These are phyloP conservation scores for Sarcophaga subvicina DNA, from an alignment of 2,888 invertebrate species.

Conservation along the genomic window DNA sequence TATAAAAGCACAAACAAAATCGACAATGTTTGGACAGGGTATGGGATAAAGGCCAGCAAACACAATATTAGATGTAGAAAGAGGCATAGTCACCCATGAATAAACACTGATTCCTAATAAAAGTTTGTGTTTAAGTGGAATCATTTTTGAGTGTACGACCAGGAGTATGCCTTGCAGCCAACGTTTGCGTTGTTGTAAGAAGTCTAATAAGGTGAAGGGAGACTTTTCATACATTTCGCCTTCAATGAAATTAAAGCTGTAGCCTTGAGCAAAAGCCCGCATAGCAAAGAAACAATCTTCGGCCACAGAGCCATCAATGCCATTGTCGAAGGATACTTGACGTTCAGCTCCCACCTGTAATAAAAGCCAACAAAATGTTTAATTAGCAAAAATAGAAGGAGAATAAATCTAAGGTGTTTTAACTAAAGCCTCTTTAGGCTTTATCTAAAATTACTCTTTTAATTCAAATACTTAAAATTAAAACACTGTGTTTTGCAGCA, in stretches of 20 bases:
- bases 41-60: conserved; percentile 93
- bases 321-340: conserved; percentile 97
- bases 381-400: background rate
- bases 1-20: conserved; percentile 94
- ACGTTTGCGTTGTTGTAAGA: conserved; percentile 96
- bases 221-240: conserved; percentile 99
- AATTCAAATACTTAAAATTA: too few species aligned
- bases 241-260: conserved; percentile 96
- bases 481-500: too few species aligned
- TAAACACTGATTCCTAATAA: conserved; percentile 94
- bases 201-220: conserved; percentile 96
- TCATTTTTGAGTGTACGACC: conserved; percentile 93
- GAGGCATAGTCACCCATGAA: conserved; percentile 97
- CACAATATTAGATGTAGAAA: conserved; percentile 94
- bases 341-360: conserved; percentile 94
- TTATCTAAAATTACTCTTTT: too few species aligned
- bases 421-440: too few species aligned
- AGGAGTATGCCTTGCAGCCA: conserved; percentile 97
- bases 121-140: conserved; percentile 90
- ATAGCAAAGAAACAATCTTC: conserved; percentile 99
- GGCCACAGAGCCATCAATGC: conserved; percentile 97
- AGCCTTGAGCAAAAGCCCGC: conserved; percentile 95
- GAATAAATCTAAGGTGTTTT: too few species aligned
- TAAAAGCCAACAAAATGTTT: background rate
- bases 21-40: conserved; percentile 91